Evolutionary conservation across 2,797 vertebrate species (phyloP), one percentile per base, ranked within the genome.

Genomic region (Apodemus agrarius): DNA sequence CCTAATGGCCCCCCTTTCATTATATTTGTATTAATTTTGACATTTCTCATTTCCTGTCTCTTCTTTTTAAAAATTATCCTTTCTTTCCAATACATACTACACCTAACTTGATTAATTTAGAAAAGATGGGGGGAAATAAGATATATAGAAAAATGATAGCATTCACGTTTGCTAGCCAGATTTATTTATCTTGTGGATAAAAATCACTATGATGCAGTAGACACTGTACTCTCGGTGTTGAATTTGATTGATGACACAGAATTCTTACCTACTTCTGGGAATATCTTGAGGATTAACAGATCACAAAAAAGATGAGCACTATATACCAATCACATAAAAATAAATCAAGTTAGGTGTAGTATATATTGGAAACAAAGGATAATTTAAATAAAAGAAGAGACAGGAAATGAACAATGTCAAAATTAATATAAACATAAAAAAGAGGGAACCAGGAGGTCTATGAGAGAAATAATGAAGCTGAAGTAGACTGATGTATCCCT

Each of bases 21-120:
- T 82, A 57, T 52, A 26, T 93, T 91, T 74, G 37, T 63, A 37
- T 17, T 86, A 26, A 83, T 90, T 54, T 91, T 94, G 46, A 72
- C 61, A 72, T 86, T 90, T 17, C 17, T 43, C 8, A 88, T 76
- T 43, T 11, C 0, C 29, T 83, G 19, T 40, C 2, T 81, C 26
- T 59, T 94, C 3, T 69, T 31, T 72, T 90, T 85, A 21, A 59
- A 81, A 65, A 80, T 17, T 83, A 46, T 21, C 52, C 13, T 49
- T 59, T 76, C 17, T 59, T 90, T 85, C 52, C 12, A 82, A 52
- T 13, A 67, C 63, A n/a, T 24, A 57, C 16, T 90, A 85, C 0
- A 3, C 6, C 0, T 4, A 7, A n/a, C 96, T 95, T 75, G 80
- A 88, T 81, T 92, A 88, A 59, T 63, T 85, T 49, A 72, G 69